A percentile compares a stretch with the other conserved stretches of the same genome.
These are phyloP conservation scores for Papilio protenor DNA, from an alignment of 2,888 invertebrate genomes.

Conservation along the genomic window DNA sequence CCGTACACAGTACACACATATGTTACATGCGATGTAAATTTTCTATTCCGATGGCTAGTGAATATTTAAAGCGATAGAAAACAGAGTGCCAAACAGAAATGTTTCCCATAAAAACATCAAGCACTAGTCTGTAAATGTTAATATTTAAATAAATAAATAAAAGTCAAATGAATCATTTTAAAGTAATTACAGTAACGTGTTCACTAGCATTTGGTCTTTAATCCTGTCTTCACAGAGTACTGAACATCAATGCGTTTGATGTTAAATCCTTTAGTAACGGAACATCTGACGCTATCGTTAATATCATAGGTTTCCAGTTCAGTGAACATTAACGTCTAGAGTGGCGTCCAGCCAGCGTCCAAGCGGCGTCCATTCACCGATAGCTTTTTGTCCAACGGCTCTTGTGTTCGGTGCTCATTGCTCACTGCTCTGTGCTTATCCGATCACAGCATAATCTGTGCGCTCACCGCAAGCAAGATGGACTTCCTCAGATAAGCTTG, in stretches of 20 bases:
- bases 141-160: too few species aligned
- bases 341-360: not conserved
- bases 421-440: not conserved
- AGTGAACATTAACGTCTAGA: slow-evolving; percentile 1
- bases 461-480: not conserved
- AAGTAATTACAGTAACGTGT: not conserved
- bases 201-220: not conserved
- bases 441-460: not conserved
- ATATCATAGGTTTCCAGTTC: slow-evolving; percentile 3
- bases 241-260: not conserved
- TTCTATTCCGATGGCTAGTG: not conserved
- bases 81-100: not conserved
- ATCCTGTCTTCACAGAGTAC: not conserved
- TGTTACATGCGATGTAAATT: not conserved
- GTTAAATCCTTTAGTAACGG: not conserved
- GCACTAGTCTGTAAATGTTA: too few species aligned
- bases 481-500: not conserved
- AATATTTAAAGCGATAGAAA: not conserved
- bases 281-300: not conserved
- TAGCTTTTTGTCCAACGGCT: slow-evolving; percentile 1
- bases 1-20: not conserved
- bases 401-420: not conserved
- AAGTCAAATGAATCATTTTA: too few species aligned
- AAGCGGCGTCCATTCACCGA: not conserved
- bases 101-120: not conserved